Evolutionary conservation across 1,140 invertebrate species (phyloP), one percentile per base, ranked within the genome.

Genomic region (Ceratitis capitata): DNA sequence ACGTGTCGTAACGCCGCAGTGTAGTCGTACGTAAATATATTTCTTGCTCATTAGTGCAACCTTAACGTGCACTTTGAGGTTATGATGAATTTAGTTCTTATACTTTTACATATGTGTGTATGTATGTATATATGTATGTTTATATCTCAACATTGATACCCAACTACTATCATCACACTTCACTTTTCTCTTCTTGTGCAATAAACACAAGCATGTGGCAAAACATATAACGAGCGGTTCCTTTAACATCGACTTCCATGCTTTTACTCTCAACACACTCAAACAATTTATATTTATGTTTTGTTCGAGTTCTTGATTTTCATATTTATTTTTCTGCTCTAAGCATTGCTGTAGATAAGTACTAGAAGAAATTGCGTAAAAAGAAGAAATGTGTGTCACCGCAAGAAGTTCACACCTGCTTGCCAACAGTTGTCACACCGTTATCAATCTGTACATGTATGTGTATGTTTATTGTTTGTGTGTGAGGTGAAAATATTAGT

Each of bases 41-140:
- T 78, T 78, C 69, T 42, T 78, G 69, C 69, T 78, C 69, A 78
- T 78, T 78, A 78, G 69, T 45, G 69, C 69, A 78, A 78, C 69
- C 69, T 78, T 78, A 39, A 78, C 69, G 69, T 39, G 45, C n/a
- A 78, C 69, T 78, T 78, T 78, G 69, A 78, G 69, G 69, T 78
- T 78, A 78, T 78, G 35, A 78, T 45, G 69, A 78, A 39, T 78
- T 78, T 78, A 45, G 39, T 78, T 78, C n/a, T 42, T 78, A 45
- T 32, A 78, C 39, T 23, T 61, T 14, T n/a, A 78, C 23, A 69
- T 6, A 16, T 32, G 3, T 69, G 32, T 19, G n/a, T n/a, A n/a
- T n/a, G n/a, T n/a, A n/a, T n/a, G n/a, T n/a, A n/a, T n/a, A n/a
- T n/a, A n/a, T n/a, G n/a, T n/a, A n/a, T n/a, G n/a, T n/a, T n/a